Evolutionary conservation across 1,140 invertebrate genomes (phyloP).

Genomic region (Druon quercuslanigerum): DNA sequence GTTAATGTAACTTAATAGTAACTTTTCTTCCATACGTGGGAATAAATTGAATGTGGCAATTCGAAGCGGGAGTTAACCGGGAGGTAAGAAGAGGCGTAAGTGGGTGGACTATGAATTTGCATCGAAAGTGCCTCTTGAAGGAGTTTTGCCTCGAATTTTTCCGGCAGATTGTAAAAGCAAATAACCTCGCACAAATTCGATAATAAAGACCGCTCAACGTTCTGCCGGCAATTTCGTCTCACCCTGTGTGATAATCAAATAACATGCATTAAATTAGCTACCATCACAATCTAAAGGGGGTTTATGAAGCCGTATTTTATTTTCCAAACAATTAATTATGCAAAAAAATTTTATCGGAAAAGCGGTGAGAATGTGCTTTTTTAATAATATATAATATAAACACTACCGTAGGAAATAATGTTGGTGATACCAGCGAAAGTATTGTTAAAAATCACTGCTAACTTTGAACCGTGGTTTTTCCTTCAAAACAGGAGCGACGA

Average conservation of each 20-base stretch:
- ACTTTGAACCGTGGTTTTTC: no score
- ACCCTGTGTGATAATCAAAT: constrained; percentile 26
- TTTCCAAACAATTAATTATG: no score
- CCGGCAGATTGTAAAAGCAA: constrained; percentile 64
- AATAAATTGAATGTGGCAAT: constrained; percentile 60
- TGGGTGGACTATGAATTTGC: constrained; percentile 69
- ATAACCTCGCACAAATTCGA: constrained; percentile 61
- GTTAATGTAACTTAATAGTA: no score
- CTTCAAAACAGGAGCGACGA: no score
- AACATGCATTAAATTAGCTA: constrained; percentile 26
- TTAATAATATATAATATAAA: no score
- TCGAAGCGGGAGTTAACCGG: constrained; percentile 36
- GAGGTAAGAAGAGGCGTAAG: constrained; percentile 41
- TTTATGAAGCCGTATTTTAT: no score
- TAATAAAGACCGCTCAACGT: constrained; percentile 57
- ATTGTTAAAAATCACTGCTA: no score
- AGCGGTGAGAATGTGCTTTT: no score
- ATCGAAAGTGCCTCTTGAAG: constrained; percentile 74
- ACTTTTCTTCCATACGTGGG: constrained; percentile 32
- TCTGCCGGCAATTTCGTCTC: constrained; percentile 26
- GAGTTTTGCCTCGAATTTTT: constrained; percentile 50
- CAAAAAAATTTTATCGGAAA: no score
- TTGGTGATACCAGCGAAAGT: no score
- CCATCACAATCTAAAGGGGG: not conserved
- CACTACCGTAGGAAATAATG: no score